Evolutionary conservation across 2,888 invertebrate genomes (phyloP).

Genomic region (Acrobasis consociella): DNA sequence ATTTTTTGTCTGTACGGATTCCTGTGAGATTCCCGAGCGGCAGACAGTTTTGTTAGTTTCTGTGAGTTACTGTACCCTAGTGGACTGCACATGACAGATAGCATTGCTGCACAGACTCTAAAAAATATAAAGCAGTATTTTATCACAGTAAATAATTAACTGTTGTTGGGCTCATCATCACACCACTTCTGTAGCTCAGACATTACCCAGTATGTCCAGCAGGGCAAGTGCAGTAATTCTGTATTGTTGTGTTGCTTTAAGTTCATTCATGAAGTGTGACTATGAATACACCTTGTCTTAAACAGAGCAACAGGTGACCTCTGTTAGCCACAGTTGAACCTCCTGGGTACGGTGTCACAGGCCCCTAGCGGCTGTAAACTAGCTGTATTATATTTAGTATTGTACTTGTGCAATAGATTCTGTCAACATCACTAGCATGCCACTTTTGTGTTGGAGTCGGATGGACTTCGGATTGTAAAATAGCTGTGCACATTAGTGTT

Average conservation of each 20-base stretch:
- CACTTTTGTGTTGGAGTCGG: not conserved
- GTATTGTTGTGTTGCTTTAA: not conserved
- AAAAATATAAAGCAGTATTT: not conserved
- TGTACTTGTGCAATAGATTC: constrained; percentile 8
- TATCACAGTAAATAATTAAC: not conserved
- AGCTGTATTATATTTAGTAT: not conserved
- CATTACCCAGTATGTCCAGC: no score
- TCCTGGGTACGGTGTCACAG: not conserved
- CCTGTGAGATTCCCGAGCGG: not conserved
- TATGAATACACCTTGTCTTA: not conserved
- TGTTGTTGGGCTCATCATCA: no score
- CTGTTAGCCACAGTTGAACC: not conserved
- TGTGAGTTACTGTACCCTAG: not conserved
- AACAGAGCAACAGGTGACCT: not conserved
- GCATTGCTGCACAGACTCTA: not conserved
- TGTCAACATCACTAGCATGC: not conserved
- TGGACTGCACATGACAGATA: not conserved
- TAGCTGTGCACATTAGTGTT: constrained; percentile 65
- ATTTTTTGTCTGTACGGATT: constrained; percentile 11
- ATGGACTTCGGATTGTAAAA: constrained; percentile 59
- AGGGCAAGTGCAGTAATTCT: not conserved
- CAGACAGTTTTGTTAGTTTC: not conserved
- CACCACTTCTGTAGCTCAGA: no score
- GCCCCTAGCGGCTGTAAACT: not conserved
- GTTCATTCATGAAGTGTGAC: not conserved